A percentile compares a stretch with the other conserved stretches of the same genome.
These are phyloP conservation scores for Pentalonia nigronervosa DNA, from an alignment of 1,140 invertebrate genomes.

Conservation along the genomic window DNA sequence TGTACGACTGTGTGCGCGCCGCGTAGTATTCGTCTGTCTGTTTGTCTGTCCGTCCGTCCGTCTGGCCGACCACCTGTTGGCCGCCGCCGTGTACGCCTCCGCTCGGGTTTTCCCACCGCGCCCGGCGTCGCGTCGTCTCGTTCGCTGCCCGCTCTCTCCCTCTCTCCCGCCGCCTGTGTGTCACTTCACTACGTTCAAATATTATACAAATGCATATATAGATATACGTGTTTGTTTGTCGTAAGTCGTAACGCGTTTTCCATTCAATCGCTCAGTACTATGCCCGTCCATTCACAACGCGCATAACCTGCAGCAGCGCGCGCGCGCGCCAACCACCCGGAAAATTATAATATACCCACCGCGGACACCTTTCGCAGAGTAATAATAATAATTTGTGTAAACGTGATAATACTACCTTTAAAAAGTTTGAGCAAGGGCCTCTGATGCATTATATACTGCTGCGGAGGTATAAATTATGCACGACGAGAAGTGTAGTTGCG, in stretches of 20 bases:
- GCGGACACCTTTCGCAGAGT: neutral
- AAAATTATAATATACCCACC: no score
- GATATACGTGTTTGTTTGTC: neutral
- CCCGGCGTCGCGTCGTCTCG: neutral
- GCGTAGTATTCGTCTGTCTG: neutral
- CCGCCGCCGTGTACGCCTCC: neutral
- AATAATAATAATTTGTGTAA: no score
- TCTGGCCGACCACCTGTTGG: slow-evolving; percentile 54
- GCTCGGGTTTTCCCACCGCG: slow-evolving; percentile 37
- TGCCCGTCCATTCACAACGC: neutral
- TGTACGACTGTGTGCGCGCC: slow-evolving; percentile 4
- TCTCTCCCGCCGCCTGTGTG: neutral
- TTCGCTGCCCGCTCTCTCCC: neutral
- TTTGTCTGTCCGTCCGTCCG: slow-evolving; percentile 35
- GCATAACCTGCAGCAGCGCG: neutral
- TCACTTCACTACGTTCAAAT: no score
- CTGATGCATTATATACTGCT: no score
- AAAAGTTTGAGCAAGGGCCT: no score
- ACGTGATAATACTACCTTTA: neutral
- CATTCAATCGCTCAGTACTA: neutral
- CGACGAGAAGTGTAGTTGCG: no score
- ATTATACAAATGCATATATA: no score
- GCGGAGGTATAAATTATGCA: neutral
- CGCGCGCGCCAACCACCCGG: neutral
- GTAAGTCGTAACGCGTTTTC: neutral